Conservation (phyloP, 35 echinoderm and acorn worm species). For the Lytechinus variegatus region DNA sequence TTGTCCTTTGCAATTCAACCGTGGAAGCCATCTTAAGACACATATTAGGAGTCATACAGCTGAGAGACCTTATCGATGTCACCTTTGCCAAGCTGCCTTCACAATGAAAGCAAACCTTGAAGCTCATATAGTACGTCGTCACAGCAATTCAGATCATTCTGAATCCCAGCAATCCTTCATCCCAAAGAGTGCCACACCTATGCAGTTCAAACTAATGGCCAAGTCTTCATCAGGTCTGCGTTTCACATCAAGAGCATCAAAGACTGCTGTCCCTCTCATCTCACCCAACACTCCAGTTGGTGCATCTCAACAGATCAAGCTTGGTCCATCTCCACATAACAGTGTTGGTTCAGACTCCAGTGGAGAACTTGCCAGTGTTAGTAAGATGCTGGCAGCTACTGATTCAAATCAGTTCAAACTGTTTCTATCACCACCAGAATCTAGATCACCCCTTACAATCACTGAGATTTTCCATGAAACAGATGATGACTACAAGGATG, state of each 20-base stretch:
- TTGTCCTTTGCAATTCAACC: constrained; percentile 71
- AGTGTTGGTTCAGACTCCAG: constrained; percentile 76
- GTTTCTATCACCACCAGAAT: constrained; percentile 65
- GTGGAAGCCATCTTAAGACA: constrained; percentile 76
- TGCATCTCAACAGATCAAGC: constrained; percentile 32
- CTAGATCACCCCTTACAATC: not conserved
- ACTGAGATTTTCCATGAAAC: not conserved
- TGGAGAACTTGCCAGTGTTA: constrained; percentile 85
- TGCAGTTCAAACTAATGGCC: constrained; percentile 87
- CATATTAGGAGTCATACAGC: constrained; percentile 87
- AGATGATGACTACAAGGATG: constrained; percentile 5
- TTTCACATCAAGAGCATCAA: constrained; percentile 20
- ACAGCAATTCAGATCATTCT: constrained; percentile 52
- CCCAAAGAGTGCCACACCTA: constrained; percentile 80
- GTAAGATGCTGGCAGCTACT: constrained; percentile 92
- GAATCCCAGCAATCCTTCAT: constrained; percentile 73
- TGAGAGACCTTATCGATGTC: constrained; percentile 91
- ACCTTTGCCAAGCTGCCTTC: constrained; percentile 87
- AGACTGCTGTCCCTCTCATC: constrained; percentile 5
- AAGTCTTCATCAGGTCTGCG: constrained; percentile 16
- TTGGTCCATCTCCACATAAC: constrained; percentile 50
- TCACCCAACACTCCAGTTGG: constrained; percentile 47
- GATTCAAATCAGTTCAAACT: constrained; percentile 84
- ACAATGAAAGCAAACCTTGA: constrained; percentile 84
- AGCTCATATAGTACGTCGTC: constrained; percentile 83